Base-by-base conservation (phyloP, 2,113 vertebrate species). In the Gallinago jamesoni region DNA sequence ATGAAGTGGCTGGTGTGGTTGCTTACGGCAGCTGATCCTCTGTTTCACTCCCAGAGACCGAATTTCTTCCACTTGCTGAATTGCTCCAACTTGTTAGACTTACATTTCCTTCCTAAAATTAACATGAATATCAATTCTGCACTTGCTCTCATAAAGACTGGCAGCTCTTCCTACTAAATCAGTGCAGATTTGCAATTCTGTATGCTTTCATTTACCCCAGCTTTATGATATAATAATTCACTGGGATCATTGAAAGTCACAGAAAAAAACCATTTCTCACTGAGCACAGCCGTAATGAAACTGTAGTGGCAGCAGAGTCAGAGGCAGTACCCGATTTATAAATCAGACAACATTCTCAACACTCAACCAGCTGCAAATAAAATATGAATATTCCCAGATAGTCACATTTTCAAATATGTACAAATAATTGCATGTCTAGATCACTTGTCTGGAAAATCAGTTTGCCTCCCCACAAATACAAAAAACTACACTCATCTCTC, bases 41-140 rank as follows among this genome's bases (percentile, higher is more conserved):
- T 86, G 3, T 52, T 73, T 77, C 60, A 17, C 59, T 90, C 27
- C 53, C 43, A 84, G 14, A 50, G 48, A 56, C 62, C 41, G 81
- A 93, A 84, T 94, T 93, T 72, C 73, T 95, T 95, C 93, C 81
- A 90, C 59, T 75, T 55, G 81, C 63, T 94, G 93, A 93, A 57
- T 39, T 94, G 30, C 73, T 89, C 75, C 35, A 50, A 92, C 89
- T 93, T 83, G 66, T 92, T 88, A 87, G 63, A 67, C 90, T 89
- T 53, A 72, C 23, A 79, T 53, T 79, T 94, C 41, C 53, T 90
- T 97, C 97, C 96, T 98, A 90, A 96, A 97, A 93, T 47, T 47
- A 91, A 66, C 45, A 83, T 27, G 76, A 95, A 89, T 60, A 90
- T 80, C 24, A 92, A 25, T 88, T 89, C 45, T 69, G 41, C 45